These are phyloP conservation scores for Selenia dentaria DNA, from an alignment of 2,888 invertebrate species.

Conservation along the genomic window DNA sequence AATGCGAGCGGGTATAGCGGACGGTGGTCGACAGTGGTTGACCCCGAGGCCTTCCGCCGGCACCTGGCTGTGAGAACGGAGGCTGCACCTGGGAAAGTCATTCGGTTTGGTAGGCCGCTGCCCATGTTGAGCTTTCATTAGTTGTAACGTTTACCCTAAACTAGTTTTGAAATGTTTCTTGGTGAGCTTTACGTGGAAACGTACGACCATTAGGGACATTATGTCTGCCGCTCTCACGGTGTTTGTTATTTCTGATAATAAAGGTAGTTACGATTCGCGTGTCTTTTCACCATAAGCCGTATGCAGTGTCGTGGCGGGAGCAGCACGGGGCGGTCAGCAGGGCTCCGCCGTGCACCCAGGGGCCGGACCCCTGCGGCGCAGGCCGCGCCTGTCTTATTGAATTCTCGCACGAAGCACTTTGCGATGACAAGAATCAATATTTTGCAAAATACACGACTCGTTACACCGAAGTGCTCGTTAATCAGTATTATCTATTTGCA, in stretches of 20 bases:
- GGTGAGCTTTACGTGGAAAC: constrained; percentile 56
- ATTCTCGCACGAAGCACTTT: constrained; percentile 69
- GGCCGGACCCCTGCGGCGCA: constrained; percentile 62
- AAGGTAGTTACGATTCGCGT: constrained; percentile 61
- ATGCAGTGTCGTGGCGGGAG: constrained; percentile 55
- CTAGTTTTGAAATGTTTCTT: constrained; percentile 73
- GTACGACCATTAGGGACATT: constrained; percentile 39
- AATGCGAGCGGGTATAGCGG: constrained; percentile 26
- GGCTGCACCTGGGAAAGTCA: constrained; percentile 70
- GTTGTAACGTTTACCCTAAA: constrained; percentile 74
- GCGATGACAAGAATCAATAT: constrained; percentile 53
- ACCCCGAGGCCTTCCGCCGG: constrained; percentile 51
- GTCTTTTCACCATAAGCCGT: constrained; percentile 67
- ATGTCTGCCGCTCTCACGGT: constrained; percentile 69
- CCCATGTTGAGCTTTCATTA: constrained; percentile 77
- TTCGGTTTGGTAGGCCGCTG: constrained; percentile 62
- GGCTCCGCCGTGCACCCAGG: constrained; percentile 61
- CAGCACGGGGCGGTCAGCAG: constrained; percentile 53
- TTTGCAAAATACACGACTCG: constrained; percentile 42
- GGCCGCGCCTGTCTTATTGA: constrained; percentile 59
- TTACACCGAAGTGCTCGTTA: constrained; percentile 31
- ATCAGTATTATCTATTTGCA: constrained; percentile 33
- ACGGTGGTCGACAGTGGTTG: constrained; percentile 42
- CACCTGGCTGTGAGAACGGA: constrained; percentile 58
- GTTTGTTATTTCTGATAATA: constrained; percentile 45